These are phyloP conservation scores for Ridgeia piscesae DNA, from an alignment of 1,140 invertebrate genomes.

Conservation along the genomic window DNA sequence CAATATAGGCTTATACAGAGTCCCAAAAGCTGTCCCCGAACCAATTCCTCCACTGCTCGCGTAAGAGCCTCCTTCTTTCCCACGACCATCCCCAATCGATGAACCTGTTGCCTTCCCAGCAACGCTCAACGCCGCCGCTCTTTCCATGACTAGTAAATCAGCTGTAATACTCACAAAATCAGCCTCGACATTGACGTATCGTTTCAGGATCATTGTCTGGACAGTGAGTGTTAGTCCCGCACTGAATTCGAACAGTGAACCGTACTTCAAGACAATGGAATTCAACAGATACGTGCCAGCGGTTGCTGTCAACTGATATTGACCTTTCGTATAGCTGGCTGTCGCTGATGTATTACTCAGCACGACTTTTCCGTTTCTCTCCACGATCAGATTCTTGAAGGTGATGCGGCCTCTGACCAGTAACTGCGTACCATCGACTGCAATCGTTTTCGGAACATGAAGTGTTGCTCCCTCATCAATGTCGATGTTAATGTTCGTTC, in stretches of 20 bases:
- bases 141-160: constrained; percentile 37
- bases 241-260: constrained; percentile 33
- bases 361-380: constrained; percentile 35
- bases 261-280: constrained; percentile 37
- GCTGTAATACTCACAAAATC: constrained; percentile 38
- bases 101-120: constrained; percentile 28
- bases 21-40: constrained; percentile 35
- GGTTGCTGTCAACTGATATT: constrained; percentile 32
- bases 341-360: constrained; percentile 39
- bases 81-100: constrained; percentile 24
- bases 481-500: constrained; percentile 38
- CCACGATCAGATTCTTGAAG: constrained; percentile 40
- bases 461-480: constrained; percentile 36
- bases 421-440: constrained; percentile 34
- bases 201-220: constrained; percentile 39
- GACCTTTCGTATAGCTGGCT: constrained; percentile 35
- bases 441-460: constrained; percentile 39
- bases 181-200: constrained; percentile 36
- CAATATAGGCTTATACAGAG: constrained; percentile 36
- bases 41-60: constrained; percentile 41
- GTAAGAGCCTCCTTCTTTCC: constrained; percentile 38
- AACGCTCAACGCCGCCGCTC: constrained; percentile 38
- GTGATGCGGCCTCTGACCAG: constrained; percentile 39
- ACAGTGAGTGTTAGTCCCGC: constrained; percentile 35
- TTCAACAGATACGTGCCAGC: constrained; percentile 36